These are phyloP conservation scores for Atractosteus spatula DNA, from an alignment of 2,113 vertebrate genomes.

Conservation along the genomic window DNA sequence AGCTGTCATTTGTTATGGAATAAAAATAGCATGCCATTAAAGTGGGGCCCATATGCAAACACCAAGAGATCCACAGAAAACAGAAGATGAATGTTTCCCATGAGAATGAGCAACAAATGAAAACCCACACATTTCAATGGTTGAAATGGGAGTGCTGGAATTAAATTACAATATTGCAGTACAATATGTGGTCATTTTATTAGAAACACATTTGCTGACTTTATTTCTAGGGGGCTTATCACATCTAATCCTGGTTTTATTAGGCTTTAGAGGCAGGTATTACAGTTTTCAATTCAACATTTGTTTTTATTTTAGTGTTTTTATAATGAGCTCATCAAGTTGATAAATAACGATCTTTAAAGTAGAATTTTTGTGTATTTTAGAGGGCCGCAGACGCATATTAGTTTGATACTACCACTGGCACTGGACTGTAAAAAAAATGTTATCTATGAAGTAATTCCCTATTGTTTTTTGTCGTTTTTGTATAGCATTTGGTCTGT, in stretches of 20 bases:
- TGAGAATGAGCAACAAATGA: conserved; percentile 2
- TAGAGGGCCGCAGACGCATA: too few relatives aligned
- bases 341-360: too few relatives aligned
- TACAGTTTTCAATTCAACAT: not conserved
- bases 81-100: not conserved
- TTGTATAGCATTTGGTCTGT: too few relatives aligned
- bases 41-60: not conserved
- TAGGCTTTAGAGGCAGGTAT: not conserved
- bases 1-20: not conserved
- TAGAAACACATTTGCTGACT: not conserved
- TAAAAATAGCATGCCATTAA: conserved; percentile 5
- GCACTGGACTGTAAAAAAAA: too few relatives aligned
- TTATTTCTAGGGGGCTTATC: not conserved
- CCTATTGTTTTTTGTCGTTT: too few relatives aligned
- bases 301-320: not conserved
- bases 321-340: too few relatives aligned
- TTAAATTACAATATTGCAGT: not conserved
- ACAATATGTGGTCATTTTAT: conserved; percentile 1
- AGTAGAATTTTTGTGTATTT: too few relatives aligned
- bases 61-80: not conserved
- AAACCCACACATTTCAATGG: not conserved
- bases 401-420: too few relatives aligned
- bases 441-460: too few relatives aligned
- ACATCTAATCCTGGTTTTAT: not conserved
- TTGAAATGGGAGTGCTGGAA: not conserved